Percentiles rank a stretch among this genome's conserved stretches.
Evolutionary conservation across 1,140 invertebrate species (phyloP).

Genomic region (Zaprionus ghesquierei): DNA sequence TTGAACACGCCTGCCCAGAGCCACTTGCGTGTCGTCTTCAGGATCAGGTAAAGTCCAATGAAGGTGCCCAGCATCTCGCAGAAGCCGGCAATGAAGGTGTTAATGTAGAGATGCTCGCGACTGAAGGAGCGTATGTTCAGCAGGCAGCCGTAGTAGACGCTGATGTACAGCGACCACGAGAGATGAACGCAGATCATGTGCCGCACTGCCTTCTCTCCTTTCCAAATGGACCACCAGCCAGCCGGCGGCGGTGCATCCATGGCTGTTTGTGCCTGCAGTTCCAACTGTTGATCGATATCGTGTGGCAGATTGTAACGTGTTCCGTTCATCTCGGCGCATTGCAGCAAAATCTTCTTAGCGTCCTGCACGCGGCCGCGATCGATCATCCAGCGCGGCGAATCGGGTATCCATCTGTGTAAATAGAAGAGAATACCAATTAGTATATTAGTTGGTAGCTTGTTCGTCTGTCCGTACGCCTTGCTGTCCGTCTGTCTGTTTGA

Average conservation of each 20-base stretch:
- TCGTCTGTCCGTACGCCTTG: too few relatives aligned
- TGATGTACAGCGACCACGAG: slow-evolving; percentile 81
- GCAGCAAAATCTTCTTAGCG: slow-evolving; percentile 88
- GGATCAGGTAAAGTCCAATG: slow-evolving; percentile 77
- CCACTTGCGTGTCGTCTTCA: slow-evolving; percentile 78
- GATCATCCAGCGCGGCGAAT: slow-evolving; percentile 93
- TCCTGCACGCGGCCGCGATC: slow-evolving; percentile 88
- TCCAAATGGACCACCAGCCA: slow-evolving; percentile 81
- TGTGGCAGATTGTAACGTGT: slow-evolving; percentile 71
- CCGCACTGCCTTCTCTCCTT: slow-evolving; percentile 68
- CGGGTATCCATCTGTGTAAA: slow-evolving; percentile 85
- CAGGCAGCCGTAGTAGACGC: slow-evolving; percentile 82
- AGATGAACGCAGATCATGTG: slow-evolving; percentile 77
- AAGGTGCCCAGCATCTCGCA: slow-evolving; percentile 82
- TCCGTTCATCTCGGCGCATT: slow-evolving; percentile 86
- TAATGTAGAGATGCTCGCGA: slow-evolving; percentile 79
- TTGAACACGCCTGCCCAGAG: slow-evolving; percentile 78
- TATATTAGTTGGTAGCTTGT: too few relatives aligned
- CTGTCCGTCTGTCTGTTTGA: too few relatives aligned
- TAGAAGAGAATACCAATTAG: background rate
- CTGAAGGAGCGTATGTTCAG: slow-evolving; percentile 83
- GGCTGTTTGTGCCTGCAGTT: slow-evolving; percentile 76
- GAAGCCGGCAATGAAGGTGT: slow-evolving; percentile 78
- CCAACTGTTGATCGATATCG: slow-evolving; percentile 79
- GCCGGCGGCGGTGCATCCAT: slow-evolving; percentile 76